Conservation (phyloP, 64 coral and sea anemone genomes). For the Catalaphyllia jardinei region DNA sequence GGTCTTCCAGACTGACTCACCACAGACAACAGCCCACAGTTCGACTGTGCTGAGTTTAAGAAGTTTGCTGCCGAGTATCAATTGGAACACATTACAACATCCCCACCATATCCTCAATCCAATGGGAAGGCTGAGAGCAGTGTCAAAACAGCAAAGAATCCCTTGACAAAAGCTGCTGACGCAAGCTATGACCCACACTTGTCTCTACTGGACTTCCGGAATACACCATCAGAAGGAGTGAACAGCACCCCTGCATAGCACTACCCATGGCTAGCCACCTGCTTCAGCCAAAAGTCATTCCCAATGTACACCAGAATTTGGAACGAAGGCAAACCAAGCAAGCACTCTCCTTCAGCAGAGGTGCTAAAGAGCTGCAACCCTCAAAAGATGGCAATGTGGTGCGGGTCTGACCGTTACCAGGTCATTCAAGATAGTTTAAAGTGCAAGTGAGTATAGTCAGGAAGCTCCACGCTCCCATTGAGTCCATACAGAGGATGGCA, state of each 20-base stretch:
- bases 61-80: conserved; percentile 34
- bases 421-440: not conserved
- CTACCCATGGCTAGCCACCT: conserved; percentile 20
- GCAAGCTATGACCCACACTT: conserved; percentile 38
- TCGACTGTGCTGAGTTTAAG: conserved; percentile 37
- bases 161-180: conserved; percentile 35
- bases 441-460: no score
- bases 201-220: conserved; percentile 45
- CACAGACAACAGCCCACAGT: conserved; percentile 45
- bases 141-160: conserved; percentile 50
- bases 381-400: no score
- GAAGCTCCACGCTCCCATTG: no score
- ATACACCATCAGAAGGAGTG: conserved; percentile 32
- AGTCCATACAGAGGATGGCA: no score
- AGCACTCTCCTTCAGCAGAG: not conserved
- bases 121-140: conserved; percentile 53
- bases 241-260: conserved; percentile 27
- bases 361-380: no score
- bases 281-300: not conserved
- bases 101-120: conserved; percentile 34
- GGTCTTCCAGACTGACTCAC: conserved; percentile 27
- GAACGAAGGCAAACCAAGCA: not conserved
- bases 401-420: not conserved
- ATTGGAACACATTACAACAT: conserved; percentile 51
- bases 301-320: not conserved